A percentile compares a stretch with the other conserved stretches of the same genome.
These are phyloP conservation scores for Entelurus aequoreus DNA, from an alignment of 2,113 vertebrate genomes.

Conservation along the genomic window DNA sequence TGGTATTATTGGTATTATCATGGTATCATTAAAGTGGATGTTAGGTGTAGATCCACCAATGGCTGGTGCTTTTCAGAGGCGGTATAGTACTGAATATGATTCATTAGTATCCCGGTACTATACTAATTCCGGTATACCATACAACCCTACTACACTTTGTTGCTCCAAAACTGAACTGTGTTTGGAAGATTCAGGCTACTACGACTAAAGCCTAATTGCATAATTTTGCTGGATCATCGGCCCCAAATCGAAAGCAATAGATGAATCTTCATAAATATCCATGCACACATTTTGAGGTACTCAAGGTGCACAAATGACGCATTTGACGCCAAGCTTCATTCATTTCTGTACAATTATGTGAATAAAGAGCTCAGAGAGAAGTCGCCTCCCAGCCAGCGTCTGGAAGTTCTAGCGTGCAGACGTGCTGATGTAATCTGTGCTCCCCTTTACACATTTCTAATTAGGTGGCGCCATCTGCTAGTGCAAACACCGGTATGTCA, in stretches of 20 bases:
- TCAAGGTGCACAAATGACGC: constrained; percentile 8
- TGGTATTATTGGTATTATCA: too few relatives aligned
- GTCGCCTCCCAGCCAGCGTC: constrained; percentile 31
- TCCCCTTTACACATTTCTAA: constrained; percentile 56
- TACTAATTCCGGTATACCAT: too few relatives aligned
- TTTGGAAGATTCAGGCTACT: too few relatives aligned
- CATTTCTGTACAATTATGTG: constrained; percentile 40
- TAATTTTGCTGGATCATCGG: too few relatives aligned
- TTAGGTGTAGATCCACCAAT: too few relatives aligned
- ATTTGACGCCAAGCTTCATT: constrained; percentile 20
- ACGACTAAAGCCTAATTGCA: too few relatives aligned
- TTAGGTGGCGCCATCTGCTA: constrained; percentile 69
- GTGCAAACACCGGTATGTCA: constrained; percentile 21
- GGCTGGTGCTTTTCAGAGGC: too few relatives aligned
- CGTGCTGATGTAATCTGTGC: constrained; percentile 62
- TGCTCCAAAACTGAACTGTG: too few relatives aligned
- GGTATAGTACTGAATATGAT: too few relatives aligned
- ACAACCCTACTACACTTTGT: too few relatives aligned
- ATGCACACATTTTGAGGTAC: background rate
- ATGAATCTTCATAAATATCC: background rate
- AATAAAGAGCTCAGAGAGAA: constrained; percentile 26
- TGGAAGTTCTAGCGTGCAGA: constrained; percentile 29
- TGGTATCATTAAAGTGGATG: too few relatives aligned
- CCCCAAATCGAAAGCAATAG: background rate
- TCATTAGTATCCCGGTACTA: too few relatives aligned